Percentiles rank a stretch among this genome's conserved stretches.
phyloP scores from a whole-genome alignment of 2,113 vertebrate species.

The Panthera uncia region DNA sequence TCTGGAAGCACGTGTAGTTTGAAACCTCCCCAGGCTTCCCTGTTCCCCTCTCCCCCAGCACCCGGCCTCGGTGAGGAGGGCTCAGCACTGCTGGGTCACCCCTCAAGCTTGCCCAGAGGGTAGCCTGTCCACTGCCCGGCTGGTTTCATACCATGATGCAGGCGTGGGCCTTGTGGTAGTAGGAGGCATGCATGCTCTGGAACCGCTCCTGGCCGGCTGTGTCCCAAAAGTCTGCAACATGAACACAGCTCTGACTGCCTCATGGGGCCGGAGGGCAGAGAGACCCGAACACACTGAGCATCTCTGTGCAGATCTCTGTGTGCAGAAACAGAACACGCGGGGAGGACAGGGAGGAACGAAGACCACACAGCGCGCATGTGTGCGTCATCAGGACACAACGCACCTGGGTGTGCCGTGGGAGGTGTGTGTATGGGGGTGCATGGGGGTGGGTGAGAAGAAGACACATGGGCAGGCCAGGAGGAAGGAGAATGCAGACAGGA shows the following conservation, averaged over 20 bases:
- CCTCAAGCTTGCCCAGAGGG: background rate
- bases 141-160: slow-evolving; percentile 94
- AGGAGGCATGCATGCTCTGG: slow-evolving; percentile 97
- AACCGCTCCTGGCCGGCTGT: slow-evolving; percentile 97
- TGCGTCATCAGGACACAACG: background rate
- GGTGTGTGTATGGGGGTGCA: background rate
- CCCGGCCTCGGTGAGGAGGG: background rate
- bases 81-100: background rate
- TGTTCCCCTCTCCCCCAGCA: background rate
- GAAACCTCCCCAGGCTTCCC: background rate
- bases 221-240: slow-evolving; percentile 95
- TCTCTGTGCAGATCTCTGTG: background rate
- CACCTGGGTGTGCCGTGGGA: background rate
- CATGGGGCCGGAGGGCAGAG: background rate
- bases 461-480: too few relatives aligned
- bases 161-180: slow-evolving; percentile 97
- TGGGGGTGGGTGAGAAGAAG: background rate
- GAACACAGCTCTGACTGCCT: background rate
- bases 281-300: background rate
- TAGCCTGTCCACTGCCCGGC: too few relatives aligned
- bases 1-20: too few relatives aligned
- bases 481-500: background rate
- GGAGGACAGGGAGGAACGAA: background rate
- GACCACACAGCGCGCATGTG: rapidly evolving
- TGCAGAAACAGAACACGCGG: background rate